Evolutionary conservation across 1,140 invertebrate species (phyloP).

Genomic region (Branchinecta lindahli): DNA sequence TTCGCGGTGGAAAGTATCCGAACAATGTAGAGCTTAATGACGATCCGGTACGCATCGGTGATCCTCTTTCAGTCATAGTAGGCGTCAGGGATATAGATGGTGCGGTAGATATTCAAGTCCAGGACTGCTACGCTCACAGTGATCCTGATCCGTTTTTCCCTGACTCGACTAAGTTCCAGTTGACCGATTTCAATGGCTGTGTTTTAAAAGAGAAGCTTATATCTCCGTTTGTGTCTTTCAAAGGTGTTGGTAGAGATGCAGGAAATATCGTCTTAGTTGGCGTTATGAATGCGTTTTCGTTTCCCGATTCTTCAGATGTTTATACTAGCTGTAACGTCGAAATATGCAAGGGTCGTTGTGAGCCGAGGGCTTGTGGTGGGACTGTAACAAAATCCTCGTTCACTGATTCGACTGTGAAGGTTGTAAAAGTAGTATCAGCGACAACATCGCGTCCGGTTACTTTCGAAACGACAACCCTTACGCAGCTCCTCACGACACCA

Average conservation of each 20-base stretch:
- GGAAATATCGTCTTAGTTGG: constrained; percentile 28
- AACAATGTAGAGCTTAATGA: constrained; percentile 9
- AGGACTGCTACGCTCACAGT: constrained; percentile 16
- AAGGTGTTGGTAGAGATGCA: constrained; percentile 17
- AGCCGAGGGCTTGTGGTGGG: constrained; percentile 13
- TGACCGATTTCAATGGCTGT: constrained; percentile 31
- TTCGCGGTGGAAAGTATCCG: constrained; percentile 21
- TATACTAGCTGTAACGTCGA: constrained; percentile 30
- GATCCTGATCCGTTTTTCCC: constrained; percentile 11
- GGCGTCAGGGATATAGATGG: constrained; percentile 22
- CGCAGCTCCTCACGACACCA: not conserved
- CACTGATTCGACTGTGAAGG: not conserved
- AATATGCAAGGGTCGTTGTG: constrained; percentile 29
- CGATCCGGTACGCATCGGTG: constrained; percentile 17
- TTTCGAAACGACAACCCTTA: not conserved
- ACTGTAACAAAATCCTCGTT: not conserved
- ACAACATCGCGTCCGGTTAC: not conserved
- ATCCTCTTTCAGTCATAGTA: constrained; percentile 23
- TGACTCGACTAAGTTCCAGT: constrained; percentile 21
- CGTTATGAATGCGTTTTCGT: constrained; percentile 29
- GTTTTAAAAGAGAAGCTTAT: constrained; percentile 29
- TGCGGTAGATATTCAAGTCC: constrained; percentile 22
- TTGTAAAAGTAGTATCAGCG: not conserved
- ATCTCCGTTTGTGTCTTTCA: constrained; percentile 19
- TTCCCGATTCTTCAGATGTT: constrained; percentile 31